These are phyloP conservation scores for Gobionotothen gibberifrons DNA, from an alignment of 2,797 vertebrate genomes.

Conservation along the genomic window DNA sequence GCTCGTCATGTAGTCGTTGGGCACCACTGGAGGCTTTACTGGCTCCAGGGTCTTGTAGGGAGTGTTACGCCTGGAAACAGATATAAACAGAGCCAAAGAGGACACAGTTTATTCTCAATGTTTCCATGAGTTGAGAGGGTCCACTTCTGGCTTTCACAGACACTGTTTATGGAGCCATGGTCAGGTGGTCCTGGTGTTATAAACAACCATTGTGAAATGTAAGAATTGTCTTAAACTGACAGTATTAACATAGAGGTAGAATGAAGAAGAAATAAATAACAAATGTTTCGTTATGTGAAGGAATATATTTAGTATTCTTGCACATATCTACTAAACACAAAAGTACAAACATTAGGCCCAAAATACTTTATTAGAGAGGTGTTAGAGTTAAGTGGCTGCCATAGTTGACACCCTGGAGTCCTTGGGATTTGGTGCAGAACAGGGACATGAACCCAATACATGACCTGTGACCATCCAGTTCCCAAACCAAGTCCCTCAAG, in stretches of 20 bases:
- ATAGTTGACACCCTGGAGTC: no score
- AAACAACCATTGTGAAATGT: neutral
- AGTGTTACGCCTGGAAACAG: slow-evolving; percentile 90
- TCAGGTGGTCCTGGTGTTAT: neutral
- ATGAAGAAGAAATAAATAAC: neutral
- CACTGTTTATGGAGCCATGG: slow-evolving; percentile 5
- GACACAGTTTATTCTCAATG: neutral
- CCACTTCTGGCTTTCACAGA: neutral
- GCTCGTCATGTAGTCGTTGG: slow-evolving; percentile 99
- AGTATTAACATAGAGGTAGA: neutral
- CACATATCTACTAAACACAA: no score
- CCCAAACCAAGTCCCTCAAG: no score
- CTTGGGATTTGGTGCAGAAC: no score
- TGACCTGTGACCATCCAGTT: no score
- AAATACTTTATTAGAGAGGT: no score
- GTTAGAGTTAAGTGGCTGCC: no score
- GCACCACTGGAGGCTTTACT: slow-evolving; percentile 96
- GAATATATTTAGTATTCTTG: neutral
- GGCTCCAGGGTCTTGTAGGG: slow-evolving; percentile 98
- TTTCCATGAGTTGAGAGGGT: neutral
- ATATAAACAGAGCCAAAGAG: neutral
- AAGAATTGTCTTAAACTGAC: neutral
- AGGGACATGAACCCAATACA: no score
- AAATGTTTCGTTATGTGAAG: neutral
- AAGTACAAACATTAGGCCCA: no score